These are phyloP conservation scores for Philotrypesis tridentata DNA, from an alignment of 1,140 invertebrate genomes.

Conservation along the genomic window DNA sequence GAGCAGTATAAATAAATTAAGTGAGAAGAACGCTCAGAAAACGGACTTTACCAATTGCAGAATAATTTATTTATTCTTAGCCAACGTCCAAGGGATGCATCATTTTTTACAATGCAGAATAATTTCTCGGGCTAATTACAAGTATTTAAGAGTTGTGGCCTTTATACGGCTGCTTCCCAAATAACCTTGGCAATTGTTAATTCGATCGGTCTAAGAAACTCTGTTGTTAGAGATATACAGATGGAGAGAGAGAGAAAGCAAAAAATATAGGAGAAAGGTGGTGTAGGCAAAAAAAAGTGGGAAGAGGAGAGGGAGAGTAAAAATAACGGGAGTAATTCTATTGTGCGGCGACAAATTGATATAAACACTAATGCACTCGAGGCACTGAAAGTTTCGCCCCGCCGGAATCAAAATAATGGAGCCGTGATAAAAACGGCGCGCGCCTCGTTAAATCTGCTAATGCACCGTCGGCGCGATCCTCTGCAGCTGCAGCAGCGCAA, in stretches of 20 bases:
- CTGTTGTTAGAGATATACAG: no score
- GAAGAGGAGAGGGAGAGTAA: conserved; percentile 51
- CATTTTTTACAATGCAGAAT: no score
- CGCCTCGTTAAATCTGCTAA: conserved; percentile 64
- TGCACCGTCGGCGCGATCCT: conserved; percentile 52
- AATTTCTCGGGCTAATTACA: not conserved
- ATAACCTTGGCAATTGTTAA: not conserved
- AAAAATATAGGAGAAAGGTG: conserved; percentile 12
- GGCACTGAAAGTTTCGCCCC: conserved; percentile 57
- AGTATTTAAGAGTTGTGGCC: not conserved
- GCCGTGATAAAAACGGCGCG: conserved; percentile 57
- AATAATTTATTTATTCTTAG: no score
- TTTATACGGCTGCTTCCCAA: not conserved
- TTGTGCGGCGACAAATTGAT: conserved; percentile 60
- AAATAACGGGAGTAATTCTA: conserved; percentile 56
- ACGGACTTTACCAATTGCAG: no score
- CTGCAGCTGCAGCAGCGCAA: not conserved
- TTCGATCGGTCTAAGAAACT: not conserved
- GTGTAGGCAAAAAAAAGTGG: conserved; percentile 47
- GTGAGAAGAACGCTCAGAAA: no score
- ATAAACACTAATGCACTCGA: conserved; percentile 63
- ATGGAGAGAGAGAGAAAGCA: conserved; percentile 19
- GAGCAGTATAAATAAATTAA: no score
- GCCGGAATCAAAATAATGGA: conserved; percentile 64
- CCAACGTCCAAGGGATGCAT: no score